Conservation (phyloP, 2,113 vertebrate species). For the Heliornis fulica region DNA sequence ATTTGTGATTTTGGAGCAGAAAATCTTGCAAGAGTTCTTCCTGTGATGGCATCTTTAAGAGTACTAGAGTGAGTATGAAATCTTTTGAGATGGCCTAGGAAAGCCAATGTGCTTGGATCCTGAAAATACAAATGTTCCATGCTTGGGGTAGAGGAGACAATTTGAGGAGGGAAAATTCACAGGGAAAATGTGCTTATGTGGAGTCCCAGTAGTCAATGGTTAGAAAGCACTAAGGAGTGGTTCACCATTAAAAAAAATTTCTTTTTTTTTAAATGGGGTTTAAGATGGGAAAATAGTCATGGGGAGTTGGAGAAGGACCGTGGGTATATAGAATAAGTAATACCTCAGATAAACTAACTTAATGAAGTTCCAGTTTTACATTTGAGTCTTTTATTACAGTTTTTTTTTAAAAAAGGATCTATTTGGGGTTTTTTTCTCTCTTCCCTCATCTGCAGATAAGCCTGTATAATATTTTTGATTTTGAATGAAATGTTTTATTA, state of each 20-base stretch:
- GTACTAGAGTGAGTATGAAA: slow-evolving; percentile 87
- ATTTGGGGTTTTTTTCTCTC: neutral
- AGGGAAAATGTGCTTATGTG: neutral
- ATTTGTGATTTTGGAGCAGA: slow-evolving; percentile 87
- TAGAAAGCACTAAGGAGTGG: neutral
- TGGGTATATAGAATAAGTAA: neutral
- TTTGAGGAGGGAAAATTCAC: neutral
- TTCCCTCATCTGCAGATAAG: neutral
- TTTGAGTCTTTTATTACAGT: neutral
- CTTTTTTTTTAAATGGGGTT: no score
- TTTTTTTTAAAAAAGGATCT: neutral
- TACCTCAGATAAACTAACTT: neutral
- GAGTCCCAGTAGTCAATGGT: neutral
- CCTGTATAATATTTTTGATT: neutral
- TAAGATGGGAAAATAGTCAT: neutral
- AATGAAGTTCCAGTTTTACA: neutral
- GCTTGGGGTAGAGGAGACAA: neutral
- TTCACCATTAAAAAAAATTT: neutral
- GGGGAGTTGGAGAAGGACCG: neutral
- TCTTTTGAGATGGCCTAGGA: neutral
- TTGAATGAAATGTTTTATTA: neutral
- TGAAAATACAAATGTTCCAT: neutral
- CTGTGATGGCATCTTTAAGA: slow-evolving; percentile 81
- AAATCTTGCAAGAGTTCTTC: slow-evolving; percentile 83
- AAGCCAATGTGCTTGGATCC: neutral